Evolutionary conservation across 53 echinoderm and acorn worm species (phyloP).

Genomic region (Arbacia lixula): DNA sequence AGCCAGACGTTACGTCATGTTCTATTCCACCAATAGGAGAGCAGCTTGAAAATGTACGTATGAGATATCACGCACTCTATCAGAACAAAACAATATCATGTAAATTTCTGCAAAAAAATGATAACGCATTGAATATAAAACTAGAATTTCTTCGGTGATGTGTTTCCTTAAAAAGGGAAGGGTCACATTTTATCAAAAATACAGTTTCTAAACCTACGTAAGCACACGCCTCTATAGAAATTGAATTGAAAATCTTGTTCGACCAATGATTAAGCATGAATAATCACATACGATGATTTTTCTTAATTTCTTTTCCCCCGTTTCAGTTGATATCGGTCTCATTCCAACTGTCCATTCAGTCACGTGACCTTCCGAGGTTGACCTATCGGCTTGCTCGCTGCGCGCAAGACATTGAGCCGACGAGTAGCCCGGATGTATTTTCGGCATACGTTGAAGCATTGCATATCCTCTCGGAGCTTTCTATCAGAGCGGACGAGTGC

Average conservation of each 20-base stretch:
- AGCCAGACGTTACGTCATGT: constrained; percentile 14
- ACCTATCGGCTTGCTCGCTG: constrained; percentile 37
- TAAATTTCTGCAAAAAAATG: background rate
- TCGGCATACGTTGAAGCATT: constrained; percentile 34
- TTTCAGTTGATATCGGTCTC: constrained; percentile 25
- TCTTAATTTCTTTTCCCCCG: background rate
- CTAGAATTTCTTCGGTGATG: background rate
- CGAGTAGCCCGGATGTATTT: background rate
- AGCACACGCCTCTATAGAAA: no score
- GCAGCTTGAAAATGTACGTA: constrained; percentile 37
- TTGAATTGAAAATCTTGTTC: no score
- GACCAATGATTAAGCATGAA: background rate
- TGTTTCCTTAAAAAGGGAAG: no score
- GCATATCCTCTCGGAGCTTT: constrained; percentile 26
- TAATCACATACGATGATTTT: background rate
- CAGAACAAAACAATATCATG: no score
- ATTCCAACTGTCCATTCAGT: background rate
- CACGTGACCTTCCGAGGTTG: constrained; percentile 43
- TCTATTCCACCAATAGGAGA: constrained; percentile 31
- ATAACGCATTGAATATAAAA: background rate
- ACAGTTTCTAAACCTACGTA: no score
- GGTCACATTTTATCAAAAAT: background rate
- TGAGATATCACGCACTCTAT: no score
- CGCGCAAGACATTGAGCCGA: constrained; percentile 28
- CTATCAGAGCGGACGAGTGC: constrained; percentile 6